Evolutionary conservation across 2,797 vertebrate species (phyloP), one percentile per base, ranked within the genome.

Genomic region (Anguilla obscura): DNA sequence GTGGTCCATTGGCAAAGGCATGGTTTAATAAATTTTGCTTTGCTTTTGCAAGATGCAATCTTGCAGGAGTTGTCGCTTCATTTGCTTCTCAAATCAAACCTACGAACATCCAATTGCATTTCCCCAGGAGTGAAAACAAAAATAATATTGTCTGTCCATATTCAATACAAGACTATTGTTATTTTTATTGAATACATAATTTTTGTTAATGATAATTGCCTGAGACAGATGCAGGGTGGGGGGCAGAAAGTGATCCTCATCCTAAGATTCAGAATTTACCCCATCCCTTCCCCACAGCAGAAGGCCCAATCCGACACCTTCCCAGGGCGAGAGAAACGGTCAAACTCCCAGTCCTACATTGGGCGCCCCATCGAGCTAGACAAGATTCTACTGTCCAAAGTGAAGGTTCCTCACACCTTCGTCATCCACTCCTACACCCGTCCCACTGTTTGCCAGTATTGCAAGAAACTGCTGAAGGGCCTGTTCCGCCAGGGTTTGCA

Each of bases 371-470:
- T 99, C 89, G 97, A 98, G 30, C 95, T 99, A 1, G 98, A 99
- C 93, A 99, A 99, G 96, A 97, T 99, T 90, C 92, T 99, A 79
- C 93, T 99, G 91, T 97, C 97, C 1, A 99, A 98, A 92, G 98
- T 99, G 86, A 99, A 99, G 95, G 98, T 99, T 90, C 98, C 98
- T 0, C 98, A 99, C 93, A 99, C 97, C 0, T 99, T 99, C 82
- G 97, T 97, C 92, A 97, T 99, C 94, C 98, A 99, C 93, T 99
- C 98, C 2, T 99, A 99, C 92, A 98, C 98, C 0, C 95, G 98
- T 1, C 98, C 98, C 89, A 99, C 98, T 0, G 97, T 99, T 88
- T 99, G 98, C 93, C 98, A 99, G 94, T 97, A 98, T 94, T 99
- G 98, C 93, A 99, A 99, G 95, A 99, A 99, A 92, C 97, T 99